Base-by-base conservation (phyloP, 2,797 vertebrate genomes). In the Brachyalestes nurse region DNA sequence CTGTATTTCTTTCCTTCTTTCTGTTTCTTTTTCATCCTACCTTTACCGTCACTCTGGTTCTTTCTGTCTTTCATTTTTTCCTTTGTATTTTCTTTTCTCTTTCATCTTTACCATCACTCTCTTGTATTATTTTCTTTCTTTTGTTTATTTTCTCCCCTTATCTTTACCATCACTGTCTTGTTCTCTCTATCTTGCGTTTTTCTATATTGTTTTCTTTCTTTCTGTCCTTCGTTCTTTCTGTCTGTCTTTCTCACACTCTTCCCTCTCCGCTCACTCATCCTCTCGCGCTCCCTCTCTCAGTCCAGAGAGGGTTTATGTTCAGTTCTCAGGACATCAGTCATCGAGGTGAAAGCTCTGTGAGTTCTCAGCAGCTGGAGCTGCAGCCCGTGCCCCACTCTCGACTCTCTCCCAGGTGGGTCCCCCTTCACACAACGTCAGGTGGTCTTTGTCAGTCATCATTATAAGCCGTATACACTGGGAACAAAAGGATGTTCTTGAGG, bases 271-370 rank as follows among this genome's bases (percentile, higher is more conserved):
- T 51, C 16, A 13, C 57, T 57, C 77, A 28, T 23, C 77, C 60
- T 25, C 25, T 69, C 16, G 14, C 77, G 87, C 49, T 75, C 62
- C 67, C 72, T 74, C 86, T 42, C 83, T 65, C 88, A 99, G 98
- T 97, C 89, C 97, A 98, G 90, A 94, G 97, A 93, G 96, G 97
- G 91, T 97, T 94, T 3, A 95, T 97, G 89, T 99, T 97, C 87
- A 94, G 96, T 89, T 93, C 92, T 91, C 90, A 91, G 84, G 97
- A 99, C 77, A 90, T 96, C 79, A 98, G 96, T 89, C 96, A 96
- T 87, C 92, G 96, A 78, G 96, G 95, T 88, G 89, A 95, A 89
- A 96, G 96, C 0, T 95, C 95, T 58, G 96, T 97, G 89, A 96
- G 93, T 75, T 93, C 93, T 12, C 96, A 98, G 79, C 97, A 97